Conservation (phyloP, 2,113 vertebrate genomes). For the Tenebrosternarchus preto region DNA sequence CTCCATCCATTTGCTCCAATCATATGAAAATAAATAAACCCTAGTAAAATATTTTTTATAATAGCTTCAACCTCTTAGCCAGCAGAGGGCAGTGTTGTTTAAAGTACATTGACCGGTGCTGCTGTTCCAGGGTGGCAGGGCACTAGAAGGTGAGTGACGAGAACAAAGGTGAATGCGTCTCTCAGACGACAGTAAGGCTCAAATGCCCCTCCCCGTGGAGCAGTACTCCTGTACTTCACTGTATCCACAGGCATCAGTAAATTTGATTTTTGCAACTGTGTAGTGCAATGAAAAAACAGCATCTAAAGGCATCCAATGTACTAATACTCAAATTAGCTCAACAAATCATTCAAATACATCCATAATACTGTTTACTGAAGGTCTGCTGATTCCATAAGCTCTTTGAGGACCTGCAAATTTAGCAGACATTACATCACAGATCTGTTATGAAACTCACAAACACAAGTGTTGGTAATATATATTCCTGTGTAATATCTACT, state of each 20-base stretch:
- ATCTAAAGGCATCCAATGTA: too few species aligned
- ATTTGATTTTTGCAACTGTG: constrained; percentile 9
- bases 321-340: too few species aligned
- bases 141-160: constrained; percentile 55
- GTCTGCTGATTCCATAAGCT: background rate
- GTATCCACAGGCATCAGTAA: too few species aligned
- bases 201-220: constrained; percentile 48
- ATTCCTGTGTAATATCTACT: too few species aligned
- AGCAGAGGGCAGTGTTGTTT: constrained; percentile 68
- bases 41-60: constrained; percentile 32
- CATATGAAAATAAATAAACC: background rate
- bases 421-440: too few species aligned
- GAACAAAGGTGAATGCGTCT: constrained; percentile 53
- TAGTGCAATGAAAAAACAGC: too few species aligned
- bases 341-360: background rate
- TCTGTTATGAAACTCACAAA: too few species aligned
- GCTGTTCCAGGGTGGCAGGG: constrained; percentile 18
- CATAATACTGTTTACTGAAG: background rate
- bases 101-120: constrained; percentile 36
- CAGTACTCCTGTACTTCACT: constrained; percentile 17
- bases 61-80: constrained; percentile 55
- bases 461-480: too few species aligned
- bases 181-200: constrained; percentile 55
- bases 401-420: too few species aligned
- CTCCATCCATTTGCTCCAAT: constrained; percentile 33